Evolutionary conservation across 2,797 vertebrate genomes (phyloP), one percentile per base, ranked within the genome.

Genomic region (Myioborus miniatus): DNA sequence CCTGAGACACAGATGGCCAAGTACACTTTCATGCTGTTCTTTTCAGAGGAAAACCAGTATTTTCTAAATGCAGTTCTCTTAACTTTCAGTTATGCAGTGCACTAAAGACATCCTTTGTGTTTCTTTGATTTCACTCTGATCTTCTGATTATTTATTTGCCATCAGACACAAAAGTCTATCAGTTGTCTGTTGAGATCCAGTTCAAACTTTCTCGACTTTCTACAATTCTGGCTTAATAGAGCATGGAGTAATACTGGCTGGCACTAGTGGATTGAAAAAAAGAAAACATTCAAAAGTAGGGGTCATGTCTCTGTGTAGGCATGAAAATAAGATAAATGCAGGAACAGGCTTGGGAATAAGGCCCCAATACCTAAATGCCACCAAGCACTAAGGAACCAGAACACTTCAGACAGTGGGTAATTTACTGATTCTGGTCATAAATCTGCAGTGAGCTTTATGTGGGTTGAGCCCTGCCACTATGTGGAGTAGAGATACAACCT

Each of bases 1-100:
- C 67, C 90, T 24, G 59, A 89, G 58, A 82, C 62, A 52, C 92
- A 95, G 93, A 90, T 91, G 93, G 96, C 64, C 34, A 39, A 47
- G 72, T 53, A 63, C 34, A 44, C 55, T 83, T 71, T 60, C 86
- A 69, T 10, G 14, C 83, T 83, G 47, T 76, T 50, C 14, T 68
- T 91, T 75, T 43, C 59, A 74, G 69, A 47, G n/a, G 49, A 36
- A 59, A 86, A 65, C 10, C 39, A 27, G 50, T 67, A 43, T 56
- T 77, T 63, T 90, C 55, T 78, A 83, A 83, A 86, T 77, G 62
- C 37, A 80, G 27, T 78, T 76, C 24, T 76, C 53, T 36, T 46
- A 84, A 50, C 68, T 91, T 80, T 34, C 52, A 74, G 44, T 90
- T 85, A 47, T 1, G 24, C 27, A 19, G 58, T 39, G 30, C 36